phyloP scores from a whole-genome alignment of 2,113 vertebrate genomes.

The Formicarius rufipectus region DNA sequence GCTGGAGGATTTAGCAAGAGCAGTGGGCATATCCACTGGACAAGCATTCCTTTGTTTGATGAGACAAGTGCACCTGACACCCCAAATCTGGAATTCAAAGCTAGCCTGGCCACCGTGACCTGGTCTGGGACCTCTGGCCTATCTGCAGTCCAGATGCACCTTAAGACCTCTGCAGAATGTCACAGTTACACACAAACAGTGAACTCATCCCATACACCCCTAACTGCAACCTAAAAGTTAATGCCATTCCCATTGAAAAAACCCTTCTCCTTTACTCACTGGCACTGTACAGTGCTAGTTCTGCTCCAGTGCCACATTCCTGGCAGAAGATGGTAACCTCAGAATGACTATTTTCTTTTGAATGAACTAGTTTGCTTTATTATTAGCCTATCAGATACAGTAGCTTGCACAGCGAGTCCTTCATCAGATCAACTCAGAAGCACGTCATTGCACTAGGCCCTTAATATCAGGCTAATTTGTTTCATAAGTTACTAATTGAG shows the following conservation, averaged over 20 bases:
- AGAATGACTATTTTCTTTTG: neutral
- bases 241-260: neutral
- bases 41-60: neutral
- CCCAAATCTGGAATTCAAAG: neutral
- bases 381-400: neutral
- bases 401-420: neutral
- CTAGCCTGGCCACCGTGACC: neutral
- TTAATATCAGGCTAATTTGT: conserved; percentile 38
- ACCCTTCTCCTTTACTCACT: neutral
- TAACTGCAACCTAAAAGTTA: neutral
- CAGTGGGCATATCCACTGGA: neutral
- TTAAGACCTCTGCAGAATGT: neutral
- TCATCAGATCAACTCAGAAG: neutral
- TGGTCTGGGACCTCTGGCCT: neutral
- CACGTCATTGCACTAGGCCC: neutral
- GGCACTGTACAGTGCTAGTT: neutral
- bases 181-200: neutral
- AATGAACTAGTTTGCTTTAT: neutral
- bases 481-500: conserved; percentile 58
- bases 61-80: neutral
- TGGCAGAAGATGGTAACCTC: neutral
- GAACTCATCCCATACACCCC: neutral
- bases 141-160: neutral
- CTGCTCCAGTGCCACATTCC: neutral
- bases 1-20: neutral